Evolutionary conservation across 2,113 vertebrate species (phyloP).

Genomic region (Loxodonta africana): DNA sequence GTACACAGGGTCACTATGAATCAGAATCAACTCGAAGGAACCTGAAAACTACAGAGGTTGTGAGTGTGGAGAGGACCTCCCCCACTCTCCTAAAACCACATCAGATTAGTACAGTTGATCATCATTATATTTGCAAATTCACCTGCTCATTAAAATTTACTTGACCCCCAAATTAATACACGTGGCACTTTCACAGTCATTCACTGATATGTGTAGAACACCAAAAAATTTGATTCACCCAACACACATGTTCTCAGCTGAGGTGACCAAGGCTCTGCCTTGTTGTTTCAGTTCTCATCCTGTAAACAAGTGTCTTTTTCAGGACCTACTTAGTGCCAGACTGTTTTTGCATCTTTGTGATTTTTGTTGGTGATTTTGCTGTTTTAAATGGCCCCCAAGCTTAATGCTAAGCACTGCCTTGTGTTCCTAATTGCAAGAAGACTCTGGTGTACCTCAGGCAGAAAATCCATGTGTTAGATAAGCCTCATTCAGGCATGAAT

Average conservation of each 20-base stretch:
- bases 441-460: background rate
- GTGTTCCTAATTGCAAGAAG: background rate
- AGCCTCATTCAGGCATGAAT: background rate
- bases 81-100: background rate
- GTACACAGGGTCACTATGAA: too few relatives aligned
- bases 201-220: background rate
- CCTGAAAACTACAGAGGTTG: too few relatives aligned
- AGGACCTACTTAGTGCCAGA: background rate
- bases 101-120: background rate
- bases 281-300: background rate
- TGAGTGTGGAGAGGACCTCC: background rate
- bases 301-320: background rate
- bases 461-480: too few relatives aligned
- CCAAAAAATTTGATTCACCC: background rate
- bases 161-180: background rate
- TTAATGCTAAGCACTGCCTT: background rate
- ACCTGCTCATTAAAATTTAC: background rate
- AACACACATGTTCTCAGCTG: background rate
- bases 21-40: too few relatives aligned
- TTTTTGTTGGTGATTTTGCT: background rate
- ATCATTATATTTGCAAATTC: background rate
- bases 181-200: background rate
- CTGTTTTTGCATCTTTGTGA: background rate
- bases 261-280: background rate
- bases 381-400: background rate